Evolutionary conservation across 2,113 vertebrate species (phyloP).

Genomic region (Plotosus lineatus): DNA sequence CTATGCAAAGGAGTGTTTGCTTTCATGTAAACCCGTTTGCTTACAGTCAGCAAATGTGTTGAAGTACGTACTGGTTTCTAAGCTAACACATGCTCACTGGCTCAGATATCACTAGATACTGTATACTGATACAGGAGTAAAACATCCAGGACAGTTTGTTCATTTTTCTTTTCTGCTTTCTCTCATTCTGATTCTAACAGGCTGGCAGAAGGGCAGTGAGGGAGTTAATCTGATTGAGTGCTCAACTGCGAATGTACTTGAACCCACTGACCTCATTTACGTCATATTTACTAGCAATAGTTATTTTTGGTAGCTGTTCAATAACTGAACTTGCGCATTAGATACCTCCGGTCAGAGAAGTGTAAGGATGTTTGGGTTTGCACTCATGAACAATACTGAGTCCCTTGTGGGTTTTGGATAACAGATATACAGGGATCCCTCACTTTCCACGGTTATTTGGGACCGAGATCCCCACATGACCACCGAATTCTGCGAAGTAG

Average conservation of each 20-base stretch:
- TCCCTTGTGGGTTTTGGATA: neutral
- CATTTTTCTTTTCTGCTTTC: neutral
- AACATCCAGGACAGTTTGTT: neutral
- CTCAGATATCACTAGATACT: conserved; percentile 11
- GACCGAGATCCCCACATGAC: no score
- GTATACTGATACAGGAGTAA: conserved; percentile 9
- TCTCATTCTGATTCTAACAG: conserved; percentile 19
- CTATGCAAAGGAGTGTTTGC: neutral
- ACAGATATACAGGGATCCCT: no score
- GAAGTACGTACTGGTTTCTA: conserved; percentile 39
- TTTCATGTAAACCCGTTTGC: neutral
- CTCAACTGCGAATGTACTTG: neutral
- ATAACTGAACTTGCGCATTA: neutral
- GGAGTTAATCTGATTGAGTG: conserved; percentile 4
- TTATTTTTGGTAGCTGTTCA: neutral
- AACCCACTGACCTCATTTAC: neutral
- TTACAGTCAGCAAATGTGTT: conserved; percentile 22
- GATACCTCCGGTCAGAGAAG: neutral
- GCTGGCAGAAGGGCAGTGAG: no score
- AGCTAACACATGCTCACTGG: conserved; percentile 14
- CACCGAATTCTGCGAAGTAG: no score
- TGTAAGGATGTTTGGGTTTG: neutral
- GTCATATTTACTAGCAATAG: neutral
- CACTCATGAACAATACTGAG: neutral
- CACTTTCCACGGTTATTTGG: no score